These are phyloP conservation scores for Eurystomus glaucurus DNA, from an alignment of 2,797 vertebrate species.

Conservation along the genomic window DNA sequence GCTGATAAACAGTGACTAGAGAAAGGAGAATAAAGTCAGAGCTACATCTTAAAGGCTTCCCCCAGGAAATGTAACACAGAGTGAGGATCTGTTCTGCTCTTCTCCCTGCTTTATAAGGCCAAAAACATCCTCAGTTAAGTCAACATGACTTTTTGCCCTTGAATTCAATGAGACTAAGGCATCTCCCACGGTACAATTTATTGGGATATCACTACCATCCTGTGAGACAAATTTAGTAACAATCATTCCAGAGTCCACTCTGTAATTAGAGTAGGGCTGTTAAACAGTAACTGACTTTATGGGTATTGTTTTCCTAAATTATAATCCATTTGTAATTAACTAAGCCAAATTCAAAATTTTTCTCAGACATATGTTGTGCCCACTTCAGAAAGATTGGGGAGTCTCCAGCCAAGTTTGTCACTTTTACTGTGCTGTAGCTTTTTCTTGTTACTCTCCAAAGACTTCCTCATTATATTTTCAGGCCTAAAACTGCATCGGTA, in stretches of 20 bases:
- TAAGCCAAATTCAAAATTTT: not conserved
- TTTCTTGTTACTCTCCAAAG: not conserved
- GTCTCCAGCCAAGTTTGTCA: not conserved
- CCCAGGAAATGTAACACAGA: not conserved
- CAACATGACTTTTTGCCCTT: not conserved
- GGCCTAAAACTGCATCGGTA: not conserved
- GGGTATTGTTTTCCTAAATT: not conserved
- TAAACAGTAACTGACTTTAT: not conserved
- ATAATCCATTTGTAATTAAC: not conserved
- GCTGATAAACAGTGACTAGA: not conserved
- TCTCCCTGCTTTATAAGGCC: not conserved
- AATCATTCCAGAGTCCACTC: not conserved
- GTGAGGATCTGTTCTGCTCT: not conserved
- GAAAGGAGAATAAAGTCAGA: not conserved
- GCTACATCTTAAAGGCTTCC: not conserved
- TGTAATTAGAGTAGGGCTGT: not conserved
- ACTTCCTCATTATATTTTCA: not conserved
- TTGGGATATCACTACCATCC: not conserved
- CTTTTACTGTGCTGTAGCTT: not conserved
- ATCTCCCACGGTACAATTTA: not conserved
- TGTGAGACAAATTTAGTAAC: not conserved
- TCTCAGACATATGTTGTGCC: not conserved
- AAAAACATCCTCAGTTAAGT: not conserved
- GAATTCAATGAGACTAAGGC: not conserved
- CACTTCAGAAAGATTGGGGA: not conserved